Base-by-base conservation (phyloP, 2,888 invertebrate species). In the Oithona nana region DNA sequence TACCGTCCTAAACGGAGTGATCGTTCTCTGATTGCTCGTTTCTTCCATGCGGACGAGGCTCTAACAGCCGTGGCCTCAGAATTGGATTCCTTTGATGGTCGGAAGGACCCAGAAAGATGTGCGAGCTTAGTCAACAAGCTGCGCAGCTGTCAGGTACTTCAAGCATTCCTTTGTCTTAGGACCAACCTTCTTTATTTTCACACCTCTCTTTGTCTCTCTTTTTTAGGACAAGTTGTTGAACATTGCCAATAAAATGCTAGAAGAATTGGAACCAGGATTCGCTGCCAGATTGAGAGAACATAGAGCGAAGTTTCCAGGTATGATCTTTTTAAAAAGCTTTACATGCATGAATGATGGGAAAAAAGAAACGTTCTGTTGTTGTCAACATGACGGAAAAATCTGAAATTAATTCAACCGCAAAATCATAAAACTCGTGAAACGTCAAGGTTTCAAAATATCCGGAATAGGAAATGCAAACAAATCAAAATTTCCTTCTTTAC, bases 31-130 rank as follows among this genome's bases (percentile, higher is more conserved):
- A 78, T 95, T 73, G 93, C 94, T 61, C 88, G 92, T 76, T 97
- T 98, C 76, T 98, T 92, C 78, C 93, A 88, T 76, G 95, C 97
- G 30, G 97, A 98, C 75, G 93, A 95, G 72, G 89, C 93, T 31
- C 78, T 98, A 68, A 94, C 93, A 73, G 81, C 86, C 69, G 89
- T 98, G 65, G 93, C 95, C 57, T 85, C 88, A 66, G 97, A 98
- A 75, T 75, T 98, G 75, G 97, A 98, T 76, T 94, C 94, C 69
- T 98, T 98, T 75, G 97, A 98, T 76, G 97, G 97, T n/a, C 80
- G 95, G 56, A 92, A 95, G 70, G 97, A 98, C 73, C 97, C 95
- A 0, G 94, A 94, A 73, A 76, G 97, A 73, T 98, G 97, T 74
- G 89, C 94, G 63, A 83, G 85, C 26, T 79, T 98, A 69, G 97